Base-by-base conservation (phyloP, 2,797 vertebrate genomes). In the Cirrhinus mrigala region DNA sequence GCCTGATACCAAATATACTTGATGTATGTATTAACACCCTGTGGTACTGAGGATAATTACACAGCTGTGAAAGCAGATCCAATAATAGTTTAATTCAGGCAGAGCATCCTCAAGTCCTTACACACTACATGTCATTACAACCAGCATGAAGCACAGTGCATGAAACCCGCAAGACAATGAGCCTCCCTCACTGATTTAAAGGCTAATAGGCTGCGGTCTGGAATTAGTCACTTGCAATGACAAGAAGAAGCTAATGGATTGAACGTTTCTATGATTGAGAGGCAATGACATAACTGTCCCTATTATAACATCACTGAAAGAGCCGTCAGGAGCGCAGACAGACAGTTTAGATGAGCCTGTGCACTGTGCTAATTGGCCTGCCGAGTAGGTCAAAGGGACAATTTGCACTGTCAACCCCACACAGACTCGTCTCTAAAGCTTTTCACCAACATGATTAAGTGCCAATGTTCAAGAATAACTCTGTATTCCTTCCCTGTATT, bases 361-460 rank as follows among this genome's bases (percentile, higher is more conserved):
- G 33, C 50, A 46, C 22, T 68, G 24, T 82, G 70, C 11, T 87
- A 78, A 86, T 69, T 89, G 82, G 71, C 68, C 81, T 79, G 78
- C 15, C 50, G 60, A 80, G 29, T 33, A 33, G 52, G 80, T 83
- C 46, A 80, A 52, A 83, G 50, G 54, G 37, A 83, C 56, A 68
- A 50, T 18, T 79, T 46, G 54, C 69, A 15, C 27, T 44, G 44
- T 48, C 56, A 71, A 79, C 4, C 10, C 24, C 52, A 27, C 40
- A 81, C 6, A 22, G 58, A 18, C 22, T 22, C 5, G 40, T 37
- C 29, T 79, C 56, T 66, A 62, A 77, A 44, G 33, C 33, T 78
- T 54, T 69, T 70, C 27, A 69, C 24, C 22, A 74, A 2, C 4
- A 27, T 18, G 33, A 52, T 71, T 44, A 77, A 77, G 18, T 46